These are phyloP conservation scores for Liodrosophila aerea DNA, from an alignment of 2,888 invertebrate species.

Conservation along the genomic window DNA sequence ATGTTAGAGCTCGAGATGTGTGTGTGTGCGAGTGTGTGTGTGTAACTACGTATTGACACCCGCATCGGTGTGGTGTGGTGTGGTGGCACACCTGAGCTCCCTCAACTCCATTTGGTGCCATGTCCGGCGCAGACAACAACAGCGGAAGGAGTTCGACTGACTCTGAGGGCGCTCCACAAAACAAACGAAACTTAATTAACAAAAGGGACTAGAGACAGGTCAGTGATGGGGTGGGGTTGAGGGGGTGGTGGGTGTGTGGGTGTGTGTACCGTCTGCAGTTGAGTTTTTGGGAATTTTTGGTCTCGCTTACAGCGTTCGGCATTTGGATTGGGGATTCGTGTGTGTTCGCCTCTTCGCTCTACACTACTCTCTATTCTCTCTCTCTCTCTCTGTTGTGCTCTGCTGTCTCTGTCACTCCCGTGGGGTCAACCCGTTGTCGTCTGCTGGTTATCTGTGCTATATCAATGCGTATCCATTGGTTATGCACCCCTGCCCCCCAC, in stretches of 20 bases:
- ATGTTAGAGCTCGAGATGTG: no score
- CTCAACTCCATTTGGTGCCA: constrained; percentile 42
- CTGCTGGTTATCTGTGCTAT: constrained; percentile 56
- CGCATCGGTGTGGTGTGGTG: no score
- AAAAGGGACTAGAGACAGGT: constrained; percentile 53
- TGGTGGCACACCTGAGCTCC: constrained; percentile 3
- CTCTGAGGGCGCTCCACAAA: constrained; percentile 58
- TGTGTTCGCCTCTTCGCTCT: constrained; percentile 20
- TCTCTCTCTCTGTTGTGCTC: neutral
- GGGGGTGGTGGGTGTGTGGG: neutral
- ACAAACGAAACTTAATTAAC: constrained; percentile 80
- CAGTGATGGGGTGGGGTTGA: neutral
- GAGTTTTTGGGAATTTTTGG: constrained; percentile 21
- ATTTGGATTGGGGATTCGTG: constrained; percentile 39
- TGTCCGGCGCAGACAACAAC: constrained; percentile 55
- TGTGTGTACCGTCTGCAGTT: constrained; percentile 20
- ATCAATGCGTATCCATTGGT: constrained; percentile 76
- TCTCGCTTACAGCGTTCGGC: constrained; percentile 30
- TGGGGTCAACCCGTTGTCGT: constrained; percentile 33
- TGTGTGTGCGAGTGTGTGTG: no score
- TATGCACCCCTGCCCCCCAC: constrained; percentile 10
- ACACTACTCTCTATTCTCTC: constrained; percentile 1
- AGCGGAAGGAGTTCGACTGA: constrained; percentile 18
- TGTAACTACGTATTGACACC: no score
- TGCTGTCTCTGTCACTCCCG: constrained; percentile 47